Conservation (phyloP, 2,113 vertebrate genomes). For the Maylandia zebra region DNA sequence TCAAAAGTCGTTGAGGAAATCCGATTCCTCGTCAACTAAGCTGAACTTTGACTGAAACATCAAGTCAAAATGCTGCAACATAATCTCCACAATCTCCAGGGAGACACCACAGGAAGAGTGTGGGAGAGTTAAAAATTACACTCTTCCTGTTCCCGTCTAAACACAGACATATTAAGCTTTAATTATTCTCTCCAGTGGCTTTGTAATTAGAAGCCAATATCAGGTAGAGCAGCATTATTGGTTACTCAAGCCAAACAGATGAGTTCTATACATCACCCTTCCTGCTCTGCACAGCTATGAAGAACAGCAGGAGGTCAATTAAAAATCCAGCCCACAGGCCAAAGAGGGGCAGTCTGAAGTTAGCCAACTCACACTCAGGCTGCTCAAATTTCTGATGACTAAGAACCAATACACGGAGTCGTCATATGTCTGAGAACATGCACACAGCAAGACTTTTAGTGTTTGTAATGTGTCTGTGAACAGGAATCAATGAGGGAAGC, state of each 20-base stretch:
- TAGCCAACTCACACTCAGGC: neutral
- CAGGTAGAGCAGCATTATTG: slow-evolving; percentile 8
- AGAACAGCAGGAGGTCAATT: neutral
- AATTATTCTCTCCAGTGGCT: slow-evolving; percentile 22
- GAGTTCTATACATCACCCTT: slow-evolving; percentile 8
- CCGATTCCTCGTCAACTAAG: neutral
- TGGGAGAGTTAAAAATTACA: neutral
- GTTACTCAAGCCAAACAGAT: slow-evolving; percentile 25
- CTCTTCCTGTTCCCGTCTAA: neutral
- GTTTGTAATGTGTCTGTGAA: neutral
- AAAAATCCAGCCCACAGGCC: neutral
- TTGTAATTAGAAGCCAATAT: slow-evolving; percentile 37
- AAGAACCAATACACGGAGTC: neutral
- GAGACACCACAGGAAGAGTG: neutral
- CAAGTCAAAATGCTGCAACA: neutral
- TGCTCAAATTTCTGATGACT: neutral
- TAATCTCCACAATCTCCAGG: neutral
- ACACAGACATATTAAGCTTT: neutral
- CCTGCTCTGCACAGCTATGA: neutral
- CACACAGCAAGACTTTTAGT: neutral
- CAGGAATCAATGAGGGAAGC: neutral
- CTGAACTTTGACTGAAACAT: neutral
- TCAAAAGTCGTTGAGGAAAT: slow-evolving; percentile 3
- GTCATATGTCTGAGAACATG: neutral
- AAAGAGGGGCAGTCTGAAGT: neutral